Evolutionary conservation across 2,113 vertebrate species (phyloP), one percentile per base, ranked within the genome.

Genomic region (Lonchura striata): DNA sequence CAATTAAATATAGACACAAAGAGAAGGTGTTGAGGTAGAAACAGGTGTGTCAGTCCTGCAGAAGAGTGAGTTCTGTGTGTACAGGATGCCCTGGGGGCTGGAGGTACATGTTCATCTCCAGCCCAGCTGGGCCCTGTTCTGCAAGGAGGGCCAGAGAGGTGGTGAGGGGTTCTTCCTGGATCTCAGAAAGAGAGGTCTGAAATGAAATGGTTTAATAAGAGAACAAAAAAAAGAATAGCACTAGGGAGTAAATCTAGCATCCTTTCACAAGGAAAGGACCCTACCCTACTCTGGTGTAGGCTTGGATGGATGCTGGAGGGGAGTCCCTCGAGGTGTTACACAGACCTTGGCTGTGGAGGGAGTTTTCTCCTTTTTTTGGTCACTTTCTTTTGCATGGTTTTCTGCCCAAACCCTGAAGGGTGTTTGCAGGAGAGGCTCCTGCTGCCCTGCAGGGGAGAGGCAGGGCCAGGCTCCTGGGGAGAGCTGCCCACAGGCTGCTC

Each of bases 1-100:
- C 95, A 94, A 95, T 97, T 97, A 96, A 94, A 96, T 94, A 60
- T 15, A 49, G 96, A 94, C 89, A 93, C 78, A 56, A 41, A 71
- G 90, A 88, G 86, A 81, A 86, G 52, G 88, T 96, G 89, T 86
- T 91, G 88, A 68, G 94, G 64, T 78, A 69, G 92, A 74, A 94
- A 60, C 28, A 9, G 19, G 42, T 3, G 60, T 91, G 70, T 85
- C 72, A 31, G 53, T 78, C 42, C 52, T 75, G 46, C 76, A 63
- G 76, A 82, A 25, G 64, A 46, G 60, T 3, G 71, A 46, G 2
- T 37, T 81, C 13, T 86, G 64, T 35, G 64, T 39, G 39, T 33
- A 3, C n/a, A 23, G 28, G 49, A 19, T 78, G 39, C 88, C 82
- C 61, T 1, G 7, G 11, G 77, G 93, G 35, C 63, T 52, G 5